These are phyloP conservation scores for Tribolium castaneum DNA, from an alignment of 1,140 invertebrate genomes.

Conservation along the genomic window DNA sequence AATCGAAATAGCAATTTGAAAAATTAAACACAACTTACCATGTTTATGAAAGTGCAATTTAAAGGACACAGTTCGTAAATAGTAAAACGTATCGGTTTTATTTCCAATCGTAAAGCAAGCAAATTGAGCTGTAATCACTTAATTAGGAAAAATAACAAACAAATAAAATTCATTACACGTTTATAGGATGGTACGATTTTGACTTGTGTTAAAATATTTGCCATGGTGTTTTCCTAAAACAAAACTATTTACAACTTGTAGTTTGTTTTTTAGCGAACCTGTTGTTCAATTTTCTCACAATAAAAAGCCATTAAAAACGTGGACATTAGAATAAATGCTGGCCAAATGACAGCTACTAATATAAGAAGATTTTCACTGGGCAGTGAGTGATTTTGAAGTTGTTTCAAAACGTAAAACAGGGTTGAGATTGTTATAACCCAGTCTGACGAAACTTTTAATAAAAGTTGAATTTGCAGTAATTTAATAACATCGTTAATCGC, in stretches of 20 bases:
- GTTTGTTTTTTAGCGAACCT: not conserved
- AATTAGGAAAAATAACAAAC: not conserved
- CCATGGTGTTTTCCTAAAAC: not conserved
- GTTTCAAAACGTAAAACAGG: not conserved
- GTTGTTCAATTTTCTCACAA: not conserved
- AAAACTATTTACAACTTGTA: too few relatives aligned
- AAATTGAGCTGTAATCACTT: not conserved
- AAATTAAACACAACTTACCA: not conserved
- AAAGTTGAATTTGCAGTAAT: not conserved
- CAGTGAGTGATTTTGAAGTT: not conserved
- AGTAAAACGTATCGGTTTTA: not conserved
- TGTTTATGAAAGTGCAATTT: not conserved
- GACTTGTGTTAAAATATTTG: not conserved
- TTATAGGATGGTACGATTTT: not conserved
- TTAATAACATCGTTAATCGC: not conserved
- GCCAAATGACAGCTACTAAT: not conserved
- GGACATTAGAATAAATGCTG: not conserved
- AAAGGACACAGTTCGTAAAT: not conserved
- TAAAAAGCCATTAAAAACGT: not conserved
- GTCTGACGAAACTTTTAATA: not conserved
- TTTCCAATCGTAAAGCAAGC: not conserved
- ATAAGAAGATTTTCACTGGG: too few relatives aligned
- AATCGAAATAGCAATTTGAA: not conserved
- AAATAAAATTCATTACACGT: not conserved
- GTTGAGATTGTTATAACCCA: not conserved